Percentiles rank a stretch among this genome's conserved stretches.
phyloP scores from a whole-genome alignment of 2,113 vertebrate genomes.

The human region DNA sequence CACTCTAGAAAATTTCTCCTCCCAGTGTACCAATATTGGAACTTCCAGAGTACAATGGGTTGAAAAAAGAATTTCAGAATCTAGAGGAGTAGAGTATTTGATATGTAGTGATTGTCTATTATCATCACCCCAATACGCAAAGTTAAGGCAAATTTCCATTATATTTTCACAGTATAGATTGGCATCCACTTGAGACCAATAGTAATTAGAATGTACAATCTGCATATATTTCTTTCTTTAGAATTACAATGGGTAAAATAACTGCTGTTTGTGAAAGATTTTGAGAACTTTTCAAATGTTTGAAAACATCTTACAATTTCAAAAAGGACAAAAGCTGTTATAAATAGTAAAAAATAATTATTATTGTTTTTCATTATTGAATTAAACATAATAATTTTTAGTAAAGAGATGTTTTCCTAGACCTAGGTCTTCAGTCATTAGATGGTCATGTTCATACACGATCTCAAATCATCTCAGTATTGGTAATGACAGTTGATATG shows the following conservation, averaged over 20 bases:
- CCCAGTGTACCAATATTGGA: neutral
- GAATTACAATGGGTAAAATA: neutral
- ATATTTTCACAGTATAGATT: neutral
- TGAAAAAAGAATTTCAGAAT: neutral
- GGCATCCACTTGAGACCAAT: neutral
- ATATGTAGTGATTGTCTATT: neutral
- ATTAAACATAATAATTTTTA: neutral
- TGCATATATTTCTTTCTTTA: neutral
- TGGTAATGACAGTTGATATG: neutral
- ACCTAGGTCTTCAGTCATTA: neutral
- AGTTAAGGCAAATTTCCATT: neutral
- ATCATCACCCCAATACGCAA: neutral
- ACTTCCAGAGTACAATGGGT: neutral
- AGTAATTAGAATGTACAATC: neutral
- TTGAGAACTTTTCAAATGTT: neutral
- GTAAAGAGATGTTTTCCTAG: neutral
- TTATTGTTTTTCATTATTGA: neutral
- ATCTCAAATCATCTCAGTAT: neutral
- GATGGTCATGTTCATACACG: neutral
- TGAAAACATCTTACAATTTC: neutral
- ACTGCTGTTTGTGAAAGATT: neutral
- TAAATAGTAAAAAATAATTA: neutral
- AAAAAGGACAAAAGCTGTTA: neutral
- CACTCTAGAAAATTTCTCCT: neutral
- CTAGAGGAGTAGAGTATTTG: neutral